Evolutionary conservation across 2,113 vertebrate species (phyloP).

Genomic region (Grammomys surdaster): DNA sequence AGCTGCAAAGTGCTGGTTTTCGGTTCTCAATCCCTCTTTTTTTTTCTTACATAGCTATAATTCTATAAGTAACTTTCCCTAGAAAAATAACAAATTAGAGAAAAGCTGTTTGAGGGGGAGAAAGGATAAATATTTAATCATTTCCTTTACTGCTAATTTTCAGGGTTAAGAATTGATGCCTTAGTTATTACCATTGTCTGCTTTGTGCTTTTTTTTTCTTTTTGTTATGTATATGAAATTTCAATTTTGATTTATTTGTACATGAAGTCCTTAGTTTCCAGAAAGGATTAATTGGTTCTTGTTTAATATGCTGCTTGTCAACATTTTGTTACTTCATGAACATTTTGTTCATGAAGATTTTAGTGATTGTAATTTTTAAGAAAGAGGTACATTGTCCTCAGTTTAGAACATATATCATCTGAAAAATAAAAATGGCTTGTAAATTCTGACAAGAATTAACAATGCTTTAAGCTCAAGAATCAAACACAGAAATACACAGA

Average conservation of each 20-base stretch:
- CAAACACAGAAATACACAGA: neutral
- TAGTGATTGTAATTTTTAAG: constrained; percentile 29
- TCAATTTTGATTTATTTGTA: constrained; percentile 41
- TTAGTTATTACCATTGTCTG: neutral
- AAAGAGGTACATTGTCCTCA: neutral
- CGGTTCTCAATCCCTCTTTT: neutral
- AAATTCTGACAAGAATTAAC: neutral
- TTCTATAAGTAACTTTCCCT: constrained; percentile 44
- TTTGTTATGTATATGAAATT: constrained; percentile 4
- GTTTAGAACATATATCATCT: neutral
- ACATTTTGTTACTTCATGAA: constrained; percentile 17
- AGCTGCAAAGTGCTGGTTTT: constrained; percentile 32
- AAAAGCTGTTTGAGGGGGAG: neutral
- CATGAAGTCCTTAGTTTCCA: constrained; percentile 16
- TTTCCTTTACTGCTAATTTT: constrained; percentile 45
- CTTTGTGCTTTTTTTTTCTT: neutral
- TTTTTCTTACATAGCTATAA: neutral
- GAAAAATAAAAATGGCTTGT: constrained; percentile 55
- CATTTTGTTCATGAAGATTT: neutral
- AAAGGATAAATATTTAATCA: constrained; percentile 11
- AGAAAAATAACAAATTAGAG: neutral
- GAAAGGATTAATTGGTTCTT: constrained; percentile 42
- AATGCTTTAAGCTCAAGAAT: constrained; percentile 15
- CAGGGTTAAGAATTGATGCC: neutral
- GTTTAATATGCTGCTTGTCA: constrained; percentile 53